A percentile compares a stretch with the other conserved stretches of the same genome.
Conservation (phyloP, 2,113 vertebrate species). For the Cardinalis cardinalis region DNA sequence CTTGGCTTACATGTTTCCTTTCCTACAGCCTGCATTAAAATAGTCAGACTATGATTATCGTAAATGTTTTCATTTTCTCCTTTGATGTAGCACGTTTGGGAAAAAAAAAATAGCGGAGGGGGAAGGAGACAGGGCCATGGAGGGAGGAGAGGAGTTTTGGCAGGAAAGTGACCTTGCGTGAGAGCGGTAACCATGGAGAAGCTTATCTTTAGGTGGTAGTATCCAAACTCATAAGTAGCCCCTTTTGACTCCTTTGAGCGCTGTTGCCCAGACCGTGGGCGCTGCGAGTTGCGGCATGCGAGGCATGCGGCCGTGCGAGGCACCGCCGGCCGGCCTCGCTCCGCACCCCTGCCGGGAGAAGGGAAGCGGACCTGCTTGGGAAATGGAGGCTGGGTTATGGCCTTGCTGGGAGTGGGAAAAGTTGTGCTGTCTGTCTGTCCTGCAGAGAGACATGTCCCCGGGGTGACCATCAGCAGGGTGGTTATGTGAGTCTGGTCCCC, state of each 20-base stretch:
- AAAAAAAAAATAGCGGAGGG: not conserved
- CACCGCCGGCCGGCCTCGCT: not conserved
- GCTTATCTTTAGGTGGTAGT: constrained; percentile 42
- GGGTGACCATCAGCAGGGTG: fast-evolving
- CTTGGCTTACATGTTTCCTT: constrained; percentile 50
- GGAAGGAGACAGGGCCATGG: not conserved
- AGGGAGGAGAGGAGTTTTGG: constrained; percentile 15
- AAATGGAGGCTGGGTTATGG: not conserved
- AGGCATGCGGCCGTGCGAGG: constrained; percentile 1
- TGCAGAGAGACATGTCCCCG: fast-evolving
- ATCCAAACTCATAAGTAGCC: constrained; percentile 15
- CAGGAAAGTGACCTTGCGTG: constrained; percentile 17
- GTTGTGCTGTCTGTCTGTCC: fast-evolving
- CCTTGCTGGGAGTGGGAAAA: not conserved
- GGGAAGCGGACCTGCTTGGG: not conserved
- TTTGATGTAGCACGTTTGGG: constrained; percentile 50
- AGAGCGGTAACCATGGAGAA: constrained; percentile 56
- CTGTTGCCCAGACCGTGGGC: constrained; percentile 8
- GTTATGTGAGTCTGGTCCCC: fast-evolving
- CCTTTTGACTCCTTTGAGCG: not conserved
- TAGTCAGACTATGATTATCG: constrained; percentile 56
- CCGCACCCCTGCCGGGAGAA: not conserved
- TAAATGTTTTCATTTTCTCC: constrained; percentile 56
- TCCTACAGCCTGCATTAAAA: constrained; percentile 50
- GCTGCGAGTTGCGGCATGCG: not conserved